Evolutionary conservation across 2,113 vertebrate species (phyloP), one percentile per base, ranked within the genome.

Genomic region (Poeciliopsis prolifica): DNA sequence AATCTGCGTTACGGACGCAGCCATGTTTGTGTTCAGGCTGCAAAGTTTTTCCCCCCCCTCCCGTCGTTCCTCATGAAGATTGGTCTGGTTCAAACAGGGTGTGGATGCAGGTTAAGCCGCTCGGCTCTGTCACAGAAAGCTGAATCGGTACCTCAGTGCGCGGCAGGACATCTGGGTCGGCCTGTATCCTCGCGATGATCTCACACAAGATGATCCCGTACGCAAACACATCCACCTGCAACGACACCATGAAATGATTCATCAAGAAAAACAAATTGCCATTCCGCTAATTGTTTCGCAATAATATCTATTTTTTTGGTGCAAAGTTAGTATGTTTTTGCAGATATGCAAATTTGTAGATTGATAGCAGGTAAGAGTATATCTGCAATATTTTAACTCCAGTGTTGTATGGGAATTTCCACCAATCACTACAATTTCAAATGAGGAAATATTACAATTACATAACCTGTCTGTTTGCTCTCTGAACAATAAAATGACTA

Each of bases 151-250:
- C 97, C 96, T 96, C 96, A 0, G 96, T 98, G 60, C 98, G 96
- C 33, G 98, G 98, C 61, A 99, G 91, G 86, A 97, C 94, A 93
- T 99, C 98, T 0, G 98, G 98, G 85, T 99, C 98, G 0, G 98
- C 98, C 1, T 97, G 96, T 42, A 99, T 93, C 62, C 98, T 95
- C 3, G 96, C 98, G 0, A 99, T 98, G 67, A 94, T 92, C 94
- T 99, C 98, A 1, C 98, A 99, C 77, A 99, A 91, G 92, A 99
- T 96, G 84, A 99, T 99, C 35, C 98, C 98, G 0, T 95, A 99
- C 0, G 97, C 95, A 51, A 99, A 99, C 84, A 99, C 96, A 8
- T 95, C 95, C 83, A 92, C 95, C 94, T 94, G 85, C 77, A 68
- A 19, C 71, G 44, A 71, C 11, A 65, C 26, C 26, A 58, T 11